A percentile compares a stretch with the other conserved stretches of the same genome.
phyloP scores from a whole-genome alignment of 1,140 invertebrate species.

The Bombyx mandarina region DNA sequence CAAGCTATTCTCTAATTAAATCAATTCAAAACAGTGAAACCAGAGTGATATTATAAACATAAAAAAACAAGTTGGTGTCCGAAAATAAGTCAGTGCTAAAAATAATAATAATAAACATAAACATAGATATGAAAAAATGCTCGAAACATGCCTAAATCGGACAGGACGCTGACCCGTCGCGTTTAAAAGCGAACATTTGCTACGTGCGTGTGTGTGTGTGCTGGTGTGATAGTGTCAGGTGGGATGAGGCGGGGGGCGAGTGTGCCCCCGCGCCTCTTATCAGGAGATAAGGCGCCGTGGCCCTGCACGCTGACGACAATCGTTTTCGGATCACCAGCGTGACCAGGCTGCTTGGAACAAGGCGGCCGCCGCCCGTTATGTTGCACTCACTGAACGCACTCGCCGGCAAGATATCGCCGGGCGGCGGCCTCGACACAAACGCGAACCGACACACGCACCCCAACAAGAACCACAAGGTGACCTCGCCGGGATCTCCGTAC shows the following conservation, averaged over 20 bases:
- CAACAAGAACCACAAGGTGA: constrained; percentile 69
- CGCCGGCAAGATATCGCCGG: constrained; percentile 85
- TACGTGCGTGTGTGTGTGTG: constrained; percentile 24
- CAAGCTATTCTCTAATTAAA: too few relatives aligned
- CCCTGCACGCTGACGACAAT: constrained; percentile 30
- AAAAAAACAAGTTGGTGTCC: not conserved
- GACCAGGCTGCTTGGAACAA: constrained; percentile 52
- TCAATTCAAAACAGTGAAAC: too few relatives aligned
- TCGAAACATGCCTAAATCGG: constrained; percentile 38
- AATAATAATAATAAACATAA: constrained; percentile 5
- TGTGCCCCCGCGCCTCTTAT: constrained; percentile 60
- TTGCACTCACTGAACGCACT: constrained; percentile 83
- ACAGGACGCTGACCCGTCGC: constrained; percentile 58
- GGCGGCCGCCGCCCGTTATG: constrained; percentile 74
- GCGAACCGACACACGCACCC: constrained; percentile 72
- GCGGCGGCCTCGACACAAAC: constrained; percentile 73
- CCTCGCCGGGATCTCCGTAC: constrained; percentile 51
- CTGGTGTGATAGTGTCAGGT: constrained; percentile 45
- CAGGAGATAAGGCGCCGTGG: constrained; percentile 59
- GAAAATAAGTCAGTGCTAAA: constrained; percentile 12
- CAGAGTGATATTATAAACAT: too few relatives aligned
- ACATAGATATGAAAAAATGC: constrained; percentile 29
- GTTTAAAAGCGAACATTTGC: constrained; percentile 29
- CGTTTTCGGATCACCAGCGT: constrained; percentile 46
- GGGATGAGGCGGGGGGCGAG: constrained; percentile 60